Base-by-base conservation (phyloP, 2,113 vertebrate species). In the Channa argus region DNA sequence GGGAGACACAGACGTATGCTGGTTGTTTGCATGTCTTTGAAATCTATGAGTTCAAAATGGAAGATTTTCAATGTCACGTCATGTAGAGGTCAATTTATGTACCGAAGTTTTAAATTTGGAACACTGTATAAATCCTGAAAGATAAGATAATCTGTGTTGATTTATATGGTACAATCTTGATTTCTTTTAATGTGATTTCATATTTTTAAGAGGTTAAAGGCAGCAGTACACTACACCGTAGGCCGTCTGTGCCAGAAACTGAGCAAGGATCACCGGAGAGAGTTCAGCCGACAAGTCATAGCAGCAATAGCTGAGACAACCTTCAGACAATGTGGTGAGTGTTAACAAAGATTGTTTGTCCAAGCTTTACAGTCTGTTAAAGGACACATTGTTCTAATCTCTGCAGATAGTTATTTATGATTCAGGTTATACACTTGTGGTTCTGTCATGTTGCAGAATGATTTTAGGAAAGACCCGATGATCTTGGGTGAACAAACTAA, bases 251-350 rank as follows among this genome's bases (percentile, higher is more conserved):
- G 97, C 15, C 79, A 94, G 77, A 92, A 92, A 1, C 80, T 94
- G 0, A 94, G 85, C 0, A 82, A 89, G 1, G 94, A 96, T 1
- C 91, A 93, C 59, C 86, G 73, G 0, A 61, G 90, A 38, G 70
- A 77, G 1, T 95, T 98, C 89, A 97, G 93, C 87, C 96, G 93
- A 12, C 96, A 97, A 24, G 89, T 81, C 11, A 51, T 97, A 0
- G 97, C 97, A 0, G 96, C 96, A 0, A 94, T 98, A 33, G 84
- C 97, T 0, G 98, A 98, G 89, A 93, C 96, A 44, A 91, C 97
- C 3, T 97, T 97, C 87, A 93, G 95, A 53, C 97, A 99, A 24
- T 97, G 96, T 1, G 98, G 98, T 99, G 88, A 3, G 94, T 88
- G 8, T 13, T 12, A 5, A 8, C 39, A 36, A 9, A 43, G 9